phyloP scores from a whole-genome alignment of 2,113 vertebrate genomes.

The Tupaia chinensis region DNA sequence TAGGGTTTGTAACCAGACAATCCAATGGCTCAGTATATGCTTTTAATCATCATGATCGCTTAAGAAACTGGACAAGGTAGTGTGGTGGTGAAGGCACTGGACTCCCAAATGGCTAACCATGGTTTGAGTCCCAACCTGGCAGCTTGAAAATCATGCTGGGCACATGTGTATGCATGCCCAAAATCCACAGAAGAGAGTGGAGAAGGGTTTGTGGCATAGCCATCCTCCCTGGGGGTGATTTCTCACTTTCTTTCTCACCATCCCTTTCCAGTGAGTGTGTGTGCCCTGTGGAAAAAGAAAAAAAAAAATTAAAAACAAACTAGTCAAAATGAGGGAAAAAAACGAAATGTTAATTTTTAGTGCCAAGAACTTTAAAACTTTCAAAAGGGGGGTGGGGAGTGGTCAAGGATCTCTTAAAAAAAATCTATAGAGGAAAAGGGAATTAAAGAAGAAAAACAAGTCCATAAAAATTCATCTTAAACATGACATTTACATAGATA shows the following conservation, averaged over 20 bases:
- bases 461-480: neutral
- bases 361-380: neutral
- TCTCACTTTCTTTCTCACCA: too few relatives aligned
- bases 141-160: too few relatives aligned
- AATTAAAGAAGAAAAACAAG: neutral
- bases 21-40: rapidly evolving
- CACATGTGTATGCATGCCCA: too few relatives aligned
- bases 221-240: too few relatives aligned
- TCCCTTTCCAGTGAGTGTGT: too few relatives aligned
- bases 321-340: neutral
- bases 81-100: too few relatives aligned
- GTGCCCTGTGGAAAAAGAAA: too few relatives aligned
- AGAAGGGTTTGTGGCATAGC: too few relatives aligned
- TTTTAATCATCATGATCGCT: neutral
- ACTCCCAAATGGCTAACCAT: too few relatives aligned
- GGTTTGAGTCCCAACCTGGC: too few relatives aligned
- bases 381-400: neutral
- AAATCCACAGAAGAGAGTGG: too few relatives aligned
- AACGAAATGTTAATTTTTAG: neutral
- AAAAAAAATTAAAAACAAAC: neutral
- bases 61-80: neutral
- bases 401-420: neutral
- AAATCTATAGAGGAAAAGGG: neutral
- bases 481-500: neutral
- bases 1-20: too few relatives aligned